Conservation (phyloP, 2,888 invertebrate genomes). For the Saturnia japonica region DNA sequence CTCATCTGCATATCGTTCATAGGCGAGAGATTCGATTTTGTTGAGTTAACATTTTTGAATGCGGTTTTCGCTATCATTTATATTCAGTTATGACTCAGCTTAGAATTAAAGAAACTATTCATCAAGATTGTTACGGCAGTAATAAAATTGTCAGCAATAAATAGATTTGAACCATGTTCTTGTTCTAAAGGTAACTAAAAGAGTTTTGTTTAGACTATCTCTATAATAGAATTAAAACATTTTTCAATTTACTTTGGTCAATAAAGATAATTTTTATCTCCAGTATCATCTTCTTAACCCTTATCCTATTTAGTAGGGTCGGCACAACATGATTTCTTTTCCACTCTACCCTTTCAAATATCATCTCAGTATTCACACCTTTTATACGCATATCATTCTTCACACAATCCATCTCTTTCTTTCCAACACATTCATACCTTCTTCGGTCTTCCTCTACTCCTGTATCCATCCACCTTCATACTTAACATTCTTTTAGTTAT, state of each 20-base stretch:
- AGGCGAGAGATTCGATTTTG: slow-evolving; percentile 35
- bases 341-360: too few relatives aligned
- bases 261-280: neutral
- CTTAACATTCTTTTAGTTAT: too few relatives aligned
- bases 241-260: neutral
- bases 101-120: neutral
- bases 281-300: too few relatives aligned
- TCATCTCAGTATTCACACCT: too few relatives aligned
- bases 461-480: too few relatives aligned
- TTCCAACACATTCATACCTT: too few relatives aligned
- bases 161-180: neutral
- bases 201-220: neutral
- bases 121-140: neutral
- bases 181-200: neutral
- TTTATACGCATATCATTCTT: too few relatives aligned
- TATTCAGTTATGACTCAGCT: neutral
- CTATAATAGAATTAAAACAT: neutral
- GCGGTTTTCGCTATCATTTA: neutral
- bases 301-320: too few relatives aligned
- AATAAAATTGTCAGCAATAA: neutral
- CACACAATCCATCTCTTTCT: too few relatives aligned
- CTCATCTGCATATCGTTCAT: slow-evolving; percentile 71
- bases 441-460: too few relatives aligned
- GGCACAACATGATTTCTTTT: too few relatives aligned
- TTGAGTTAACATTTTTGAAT: slow-evolving; percentile 16